Base-by-base conservation (phyloP, 2,797 vertebrate species). In the Lithobates pipiens region DNA sequence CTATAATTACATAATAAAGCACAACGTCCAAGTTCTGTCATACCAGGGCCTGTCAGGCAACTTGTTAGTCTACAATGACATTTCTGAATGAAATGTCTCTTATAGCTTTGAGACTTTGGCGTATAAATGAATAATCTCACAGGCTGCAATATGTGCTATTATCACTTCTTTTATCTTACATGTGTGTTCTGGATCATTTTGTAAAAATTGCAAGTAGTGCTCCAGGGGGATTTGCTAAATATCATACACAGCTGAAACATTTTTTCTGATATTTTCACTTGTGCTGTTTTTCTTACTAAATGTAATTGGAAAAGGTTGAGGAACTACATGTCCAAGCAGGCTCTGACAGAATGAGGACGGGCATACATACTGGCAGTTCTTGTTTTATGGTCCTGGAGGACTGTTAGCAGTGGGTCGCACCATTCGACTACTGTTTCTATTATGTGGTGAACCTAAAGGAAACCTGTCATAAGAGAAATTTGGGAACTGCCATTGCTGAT, bases 1-100 rank as follows among this genome's bases (percentile, higher is more conserved):
- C 78, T 90, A 25, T 92, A 92, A 94, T 94, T 93, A 90, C 88
- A 92, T 90, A 91, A 90, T 90, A 88, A 94, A 86, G 87, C 90
- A 90, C 90, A 91, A 90, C 89, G 92, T 29, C 65, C 54, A 61
- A 61, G 54, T 61, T 7, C 54, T 61, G 54, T 61, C 54, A 61
- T 61, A 61, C 5, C 1, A 23, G 18, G 65, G 25, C 25, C n/a
- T 7, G 27, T 67, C 65, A 25, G 1, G 10, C 27, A n/a, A 67
- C 65, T 67, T 25, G 70, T 21, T 25, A 61, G 42, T 81, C 27
- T 80, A 23, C n/a, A 57, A 13, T 72, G 69, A 72, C 79, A 42
- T 44, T 61, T 82, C 5, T 27, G 16, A 61, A 61, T 21, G 54
- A 21, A 23, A n/a, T 61, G 54, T 61, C 54, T 61, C 54, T 23